These are phyloP conservation scores for Macrotrachela quadricornifera DNA, from an alignment of 1,140 invertebrate species.

Conservation along the genomic window DNA sequence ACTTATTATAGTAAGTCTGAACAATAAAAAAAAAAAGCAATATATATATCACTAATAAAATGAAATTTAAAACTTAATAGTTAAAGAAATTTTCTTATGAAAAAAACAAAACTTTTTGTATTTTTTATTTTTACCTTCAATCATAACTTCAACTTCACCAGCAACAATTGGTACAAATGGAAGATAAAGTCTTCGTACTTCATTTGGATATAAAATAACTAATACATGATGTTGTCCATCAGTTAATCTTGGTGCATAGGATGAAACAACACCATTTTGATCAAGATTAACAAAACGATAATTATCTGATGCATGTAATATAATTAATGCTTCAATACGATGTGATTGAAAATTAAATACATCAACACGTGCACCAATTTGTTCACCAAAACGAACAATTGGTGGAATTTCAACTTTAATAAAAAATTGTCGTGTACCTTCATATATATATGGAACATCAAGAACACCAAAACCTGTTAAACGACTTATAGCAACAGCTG, in stretches of 20 bases:
- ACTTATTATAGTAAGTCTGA: too few relatives aligned
- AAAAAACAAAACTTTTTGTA: too few relatives aligned
- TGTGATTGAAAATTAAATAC: constrained; percentile 49
- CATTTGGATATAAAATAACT: neutral
- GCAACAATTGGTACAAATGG: constrained; percentile 14
- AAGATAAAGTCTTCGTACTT: constrained; percentile 3
- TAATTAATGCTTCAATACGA: constrained; percentile 48
- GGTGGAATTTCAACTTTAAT: constrained; percentile 80
- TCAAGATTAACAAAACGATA: constrained; percentile 87
- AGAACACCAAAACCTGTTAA: constrained; percentile 64
- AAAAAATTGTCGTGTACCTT: constrained; percentile 64
- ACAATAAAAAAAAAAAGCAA: too few relatives aligned
- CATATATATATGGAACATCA: constrained; percentile 39
- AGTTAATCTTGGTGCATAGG: constrained; percentile 37
- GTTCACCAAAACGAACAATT: constrained; percentile 62
- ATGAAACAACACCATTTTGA: constrained; percentile 56
- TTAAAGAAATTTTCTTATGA: too few relatives aligned
- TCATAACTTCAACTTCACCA: neutral
- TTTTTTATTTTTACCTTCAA: neutral
- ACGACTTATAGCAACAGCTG: constrained; percentile 67
- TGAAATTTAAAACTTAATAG: too few relatives aligned
- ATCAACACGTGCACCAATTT: constrained; percentile 67
- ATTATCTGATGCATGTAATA: constrained; percentile 46
- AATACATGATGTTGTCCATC: constrained; percentile 2
- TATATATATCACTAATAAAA: too few relatives aligned